phyloP scores from a whole-genome alignment of 2,113 vertebrate genomes.

The Lanius collurio region DNA sequence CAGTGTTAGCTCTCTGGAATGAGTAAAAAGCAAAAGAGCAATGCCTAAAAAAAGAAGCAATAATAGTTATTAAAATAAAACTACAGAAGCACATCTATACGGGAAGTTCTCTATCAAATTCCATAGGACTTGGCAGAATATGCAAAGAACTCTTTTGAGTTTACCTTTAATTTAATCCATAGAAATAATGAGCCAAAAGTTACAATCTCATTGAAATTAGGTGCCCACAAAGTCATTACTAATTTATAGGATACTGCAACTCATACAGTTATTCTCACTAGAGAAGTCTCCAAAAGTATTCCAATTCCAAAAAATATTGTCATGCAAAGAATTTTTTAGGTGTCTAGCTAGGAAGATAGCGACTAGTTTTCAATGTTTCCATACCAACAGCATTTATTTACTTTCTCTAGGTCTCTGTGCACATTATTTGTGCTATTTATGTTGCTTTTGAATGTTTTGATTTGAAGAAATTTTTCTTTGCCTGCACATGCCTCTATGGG shows the following conservation, averaged over 20 bases:
- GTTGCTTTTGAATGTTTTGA: slow-evolving; percentile 81
- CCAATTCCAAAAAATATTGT: not conserved
- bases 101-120: not conserved
- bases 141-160: not conserved
- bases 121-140: not conserved
- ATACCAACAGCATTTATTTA: slow-evolving; percentile 75
- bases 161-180: not conserved
- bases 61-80: not conserved
- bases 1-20: not conserved
- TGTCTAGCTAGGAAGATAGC: not conserved
- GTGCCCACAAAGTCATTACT: not conserved
- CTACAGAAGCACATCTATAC: not conserved
- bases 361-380: not conserved
- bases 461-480: slow-evolving; percentile 77
- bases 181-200: not conserved
- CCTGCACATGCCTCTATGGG: slow-evolving; percentile 73
- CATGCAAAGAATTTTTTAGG: not conserved
- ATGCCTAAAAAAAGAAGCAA: not conserved
- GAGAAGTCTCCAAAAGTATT: not conserved
- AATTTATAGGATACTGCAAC: not conserved
- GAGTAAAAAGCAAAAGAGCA: not conserved
- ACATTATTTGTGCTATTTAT: slow-evolving; percentile 83
- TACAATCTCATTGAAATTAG: not conserved
- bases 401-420: slow-evolving; percentile 77
- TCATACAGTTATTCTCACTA: not conserved